A percentile compares a stretch with the other conserved stretches of the same genome.
Conservation (phyloP, 1,140 invertebrate species). For the Hyphantria cunea region DNA sequence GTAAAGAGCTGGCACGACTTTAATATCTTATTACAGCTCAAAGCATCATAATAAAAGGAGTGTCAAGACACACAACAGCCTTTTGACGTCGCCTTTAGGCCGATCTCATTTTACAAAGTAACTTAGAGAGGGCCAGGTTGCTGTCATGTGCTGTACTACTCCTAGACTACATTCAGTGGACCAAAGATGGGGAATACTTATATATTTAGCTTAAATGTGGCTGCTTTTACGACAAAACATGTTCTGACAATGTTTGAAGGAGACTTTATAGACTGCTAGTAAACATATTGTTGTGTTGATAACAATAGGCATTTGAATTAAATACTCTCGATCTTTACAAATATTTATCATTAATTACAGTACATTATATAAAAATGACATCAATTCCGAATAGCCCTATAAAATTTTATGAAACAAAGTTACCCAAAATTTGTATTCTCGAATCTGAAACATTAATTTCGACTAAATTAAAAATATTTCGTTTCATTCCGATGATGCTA, state of each 20-base stretch:
- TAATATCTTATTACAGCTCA: no score
- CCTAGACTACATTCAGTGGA: slow-evolving; percentile 22
- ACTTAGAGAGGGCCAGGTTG: slow-evolving; percentile 41
- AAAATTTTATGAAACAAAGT: no score
- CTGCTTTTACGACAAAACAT: no score
- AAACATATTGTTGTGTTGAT: no score
- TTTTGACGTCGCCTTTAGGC: slow-evolving; percentile 45
- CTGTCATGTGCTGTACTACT: slow-evolving; percentile 34
- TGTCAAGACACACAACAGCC: slow-evolving; percentile 37
- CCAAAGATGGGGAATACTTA: slow-evolving; percentile 9
- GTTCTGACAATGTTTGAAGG: no score
- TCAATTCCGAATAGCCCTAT: neutral
- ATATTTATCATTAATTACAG: neutral
- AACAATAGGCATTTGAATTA: no score
- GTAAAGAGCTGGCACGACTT: no score
- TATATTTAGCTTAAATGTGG: slow-evolving; percentile 2
- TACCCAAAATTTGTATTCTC: neutral
- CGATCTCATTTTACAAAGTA: slow-evolving; percentile 69
- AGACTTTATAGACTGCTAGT: no score
- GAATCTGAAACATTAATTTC: neutral
- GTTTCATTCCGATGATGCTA: neutral
- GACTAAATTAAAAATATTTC: neutral
- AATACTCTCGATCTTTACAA: neutral
- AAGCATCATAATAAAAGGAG: no score
- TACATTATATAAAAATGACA: neutral